A percentile compares a stretch with the other conserved stretches of the same genome.
Evolutionary conservation across 2,888 invertebrate species (phyloP).

Genomic region (Allacma fusca): DNA sequence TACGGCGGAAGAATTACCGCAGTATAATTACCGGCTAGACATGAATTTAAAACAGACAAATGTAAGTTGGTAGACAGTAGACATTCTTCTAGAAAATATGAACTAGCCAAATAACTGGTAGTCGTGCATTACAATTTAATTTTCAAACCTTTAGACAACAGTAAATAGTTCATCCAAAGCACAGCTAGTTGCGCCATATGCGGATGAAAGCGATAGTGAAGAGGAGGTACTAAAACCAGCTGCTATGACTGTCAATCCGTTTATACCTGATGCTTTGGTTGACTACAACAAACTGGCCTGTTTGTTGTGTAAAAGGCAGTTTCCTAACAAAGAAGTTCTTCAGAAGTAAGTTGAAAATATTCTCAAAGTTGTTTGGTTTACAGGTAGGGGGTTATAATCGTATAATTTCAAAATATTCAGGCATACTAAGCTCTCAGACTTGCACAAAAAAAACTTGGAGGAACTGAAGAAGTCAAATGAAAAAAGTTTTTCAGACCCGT

Average conservation of each 20-base stretch:
- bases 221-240: constrained; percentile 61
- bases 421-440: constrained; percentile 90
- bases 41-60: constrained; percentile 1
- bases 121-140: background rate
- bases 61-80: background rate
- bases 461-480: constrained; percentile 65
- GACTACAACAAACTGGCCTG: constrained; percentile 93
- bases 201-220: constrained; percentile 63
- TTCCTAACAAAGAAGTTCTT: constrained; percentile 87
- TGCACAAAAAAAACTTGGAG: constrained; percentile 89
- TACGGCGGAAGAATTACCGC: constrained; percentile 65
- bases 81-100: background rate
- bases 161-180: constrained; percentile 19
- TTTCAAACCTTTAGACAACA: background rate
- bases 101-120: too few species aligned
- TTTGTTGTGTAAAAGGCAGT: constrained; percentile 92
- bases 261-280: constrained; percentile 63
- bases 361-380: background rate
- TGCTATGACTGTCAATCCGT: background rate
- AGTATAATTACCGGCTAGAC: constrained; percentile 60
- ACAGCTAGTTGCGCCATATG: constrained; percentile 77
- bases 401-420: constrained; percentile 64
- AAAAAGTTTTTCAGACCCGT: constrained; percentile 48
- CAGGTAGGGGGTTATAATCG: background rate
- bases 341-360: constrained; percentile 69